Percentiles rank a stretch among this genome's conserved stretches.
phyloP scores from a whole-genome alignment of 2,797 vertebrate species.

The Psittacula derbiana region DNA sequence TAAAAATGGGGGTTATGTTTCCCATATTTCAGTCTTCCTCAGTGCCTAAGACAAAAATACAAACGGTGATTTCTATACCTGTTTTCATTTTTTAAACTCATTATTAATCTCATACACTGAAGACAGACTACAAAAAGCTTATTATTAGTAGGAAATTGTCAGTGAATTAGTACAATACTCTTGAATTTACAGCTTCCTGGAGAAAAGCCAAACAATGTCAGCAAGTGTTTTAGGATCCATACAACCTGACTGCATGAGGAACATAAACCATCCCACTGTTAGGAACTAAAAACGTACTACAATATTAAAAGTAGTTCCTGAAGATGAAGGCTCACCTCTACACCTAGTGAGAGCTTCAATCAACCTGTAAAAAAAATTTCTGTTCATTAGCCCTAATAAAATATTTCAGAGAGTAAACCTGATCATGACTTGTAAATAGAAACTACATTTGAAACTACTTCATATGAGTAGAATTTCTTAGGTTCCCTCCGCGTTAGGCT shows the following conservation, averaged over 20 bases:
- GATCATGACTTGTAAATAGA: background rate
- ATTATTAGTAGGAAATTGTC: background rate
- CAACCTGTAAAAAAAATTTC: background rate
- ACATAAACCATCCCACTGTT: background rate
- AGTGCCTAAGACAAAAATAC: background rate
- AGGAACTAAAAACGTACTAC: background rate
- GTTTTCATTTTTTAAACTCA: background rate
- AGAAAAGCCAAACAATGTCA: background rate
- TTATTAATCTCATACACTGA: background rate
- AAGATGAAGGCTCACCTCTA: background rate
- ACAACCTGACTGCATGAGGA: background rate
- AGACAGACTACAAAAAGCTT: background rate
- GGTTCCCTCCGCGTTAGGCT: background rate
- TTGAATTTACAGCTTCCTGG: background rate
- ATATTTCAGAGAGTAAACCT: background rate
- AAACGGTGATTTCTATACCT: background rate
- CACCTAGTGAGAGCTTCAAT: background rate
- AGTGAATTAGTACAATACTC: background rate
- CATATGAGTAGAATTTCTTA: background rate
- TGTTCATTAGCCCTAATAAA: background rate
- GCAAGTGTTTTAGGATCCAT: background rate
- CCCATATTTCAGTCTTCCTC: background rate
- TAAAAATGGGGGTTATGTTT: background rate
- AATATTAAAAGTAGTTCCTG: background rate
- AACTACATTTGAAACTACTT: background rate